Percentiles rank a stretch among this genome's conserved stretches.
phyloP scores from a whole-genome alignment of 2,797 vertebrate species.

The Melopsittacus undulatus region DNA sequence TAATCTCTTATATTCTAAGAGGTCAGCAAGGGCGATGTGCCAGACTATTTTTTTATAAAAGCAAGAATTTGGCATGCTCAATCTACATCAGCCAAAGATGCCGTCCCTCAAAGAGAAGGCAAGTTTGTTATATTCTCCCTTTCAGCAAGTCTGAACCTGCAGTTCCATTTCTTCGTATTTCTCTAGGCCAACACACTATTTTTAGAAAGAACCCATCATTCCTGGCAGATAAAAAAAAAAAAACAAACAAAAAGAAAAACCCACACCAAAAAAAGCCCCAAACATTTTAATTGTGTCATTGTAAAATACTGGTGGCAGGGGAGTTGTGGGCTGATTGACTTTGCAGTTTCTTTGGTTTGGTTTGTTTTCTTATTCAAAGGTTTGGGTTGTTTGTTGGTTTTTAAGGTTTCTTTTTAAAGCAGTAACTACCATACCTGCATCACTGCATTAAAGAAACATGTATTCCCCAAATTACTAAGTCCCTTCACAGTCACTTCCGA shows the following conservation, averaged over 20 bases:
- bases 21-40: neutral
- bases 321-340: neutral
- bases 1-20: neutral
- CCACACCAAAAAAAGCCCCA: neutral
- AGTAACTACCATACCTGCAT: constrained; percentile 84
- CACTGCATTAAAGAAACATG: constrained; percentile 97
- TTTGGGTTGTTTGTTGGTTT: neutral
- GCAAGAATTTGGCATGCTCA: neutral
- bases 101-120: neutral
- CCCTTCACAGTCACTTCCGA: constrained; percentile 84
- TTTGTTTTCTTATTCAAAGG: neutral
- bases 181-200: neutral
- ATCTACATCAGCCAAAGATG: neutral
- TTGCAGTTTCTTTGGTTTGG: neutral
- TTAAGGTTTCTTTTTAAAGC: neutral
- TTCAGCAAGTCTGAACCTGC: constrained; percentile 28
- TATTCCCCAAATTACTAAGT: constrained; percentile 96
- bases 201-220: constrained; percentile 21
- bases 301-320: neutral
- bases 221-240: constrained; percentile 24
- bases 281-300: neutral
- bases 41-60: neutral
- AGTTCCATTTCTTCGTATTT: neutral
- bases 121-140: neutral
- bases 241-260: neutral